Evolutionary conservation across 2,113 vertebrate species (phyloP).

Genomic region (Lophura nycthemera): DNA sequence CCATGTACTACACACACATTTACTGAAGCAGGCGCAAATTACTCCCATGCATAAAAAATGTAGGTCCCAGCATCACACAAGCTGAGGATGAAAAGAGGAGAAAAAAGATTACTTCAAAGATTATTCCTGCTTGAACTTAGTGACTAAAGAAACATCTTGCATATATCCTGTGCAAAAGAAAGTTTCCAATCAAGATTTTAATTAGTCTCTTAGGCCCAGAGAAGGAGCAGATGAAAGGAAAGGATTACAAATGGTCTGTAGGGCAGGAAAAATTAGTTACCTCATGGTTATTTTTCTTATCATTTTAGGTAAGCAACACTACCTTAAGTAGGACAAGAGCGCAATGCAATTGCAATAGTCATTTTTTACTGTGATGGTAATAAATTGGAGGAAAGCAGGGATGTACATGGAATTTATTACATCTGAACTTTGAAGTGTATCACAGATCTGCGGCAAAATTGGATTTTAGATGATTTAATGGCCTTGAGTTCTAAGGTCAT

Average conservation of each 20-base stretch:
- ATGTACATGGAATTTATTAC: background rate
- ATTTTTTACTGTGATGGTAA: background rate
- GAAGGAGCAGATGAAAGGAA: conserved; percentile 41
- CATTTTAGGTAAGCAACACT: background rate
- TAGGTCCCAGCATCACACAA: background rate
- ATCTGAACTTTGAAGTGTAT: background rate
- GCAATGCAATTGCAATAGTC: background rate
- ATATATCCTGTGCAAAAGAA: background rate
- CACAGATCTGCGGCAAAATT: background rate
- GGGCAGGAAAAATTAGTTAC: background rate
- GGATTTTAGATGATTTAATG: conserved; percentile 7
- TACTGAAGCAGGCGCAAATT: conserved; percentile 17
- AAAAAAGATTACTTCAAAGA: conserved; percentile 45
- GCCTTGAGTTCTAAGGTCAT: background rate
- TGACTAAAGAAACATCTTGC: conserved; percentile 38
- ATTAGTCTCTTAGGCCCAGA: conserved; percentile 45
- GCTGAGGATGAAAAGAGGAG: conserved; percentile 26
- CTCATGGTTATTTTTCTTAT: background rate
- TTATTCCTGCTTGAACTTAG: conserved; percentile 11
- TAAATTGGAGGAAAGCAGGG: background rate
- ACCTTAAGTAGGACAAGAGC: conserved; percentile 1
- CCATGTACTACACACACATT: conserved; percentile 6
- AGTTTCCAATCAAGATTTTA: conserved; percentile 8
- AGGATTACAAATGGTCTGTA: background rate
- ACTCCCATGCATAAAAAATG: conserved; percentile 4